phyloP scores from a whole-genome alignment of 2,888 invertebrate species.

The Nesidiocoris tenuis region DNA sequence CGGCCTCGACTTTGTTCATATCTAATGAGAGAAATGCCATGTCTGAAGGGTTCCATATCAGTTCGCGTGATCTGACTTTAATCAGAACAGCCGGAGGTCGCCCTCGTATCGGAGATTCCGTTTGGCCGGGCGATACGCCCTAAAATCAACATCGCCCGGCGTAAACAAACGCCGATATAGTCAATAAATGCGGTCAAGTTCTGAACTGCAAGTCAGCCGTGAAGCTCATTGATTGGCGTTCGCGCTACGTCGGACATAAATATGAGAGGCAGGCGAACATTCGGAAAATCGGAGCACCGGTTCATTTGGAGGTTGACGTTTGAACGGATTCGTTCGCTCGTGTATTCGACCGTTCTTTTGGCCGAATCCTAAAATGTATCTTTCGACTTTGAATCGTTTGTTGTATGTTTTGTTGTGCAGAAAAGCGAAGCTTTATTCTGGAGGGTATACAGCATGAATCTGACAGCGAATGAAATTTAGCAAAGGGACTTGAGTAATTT shows the following conservation, averaged over 20 bases:
- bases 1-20: neutral
- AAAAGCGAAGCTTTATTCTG: too few relatives aligned
- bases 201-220: neutral
- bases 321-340: neutral
- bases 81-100: neutral
- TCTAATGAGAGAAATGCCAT: neutral
- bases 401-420: too few relatives aligned
- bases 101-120: neutral
- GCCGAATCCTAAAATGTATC: too few relatives aligned
- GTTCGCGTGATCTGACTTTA: neutral
- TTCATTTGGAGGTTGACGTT: neutral
- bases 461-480: too few relatives aligned
- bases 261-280: neutral
- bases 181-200: neutral
- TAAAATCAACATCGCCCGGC: neutral
- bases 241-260: neutral
- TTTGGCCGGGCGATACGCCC: neutral
- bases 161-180: neutral
- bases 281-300: neutral
- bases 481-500: too few relatives aligned
- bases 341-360: too few relatives aligned
- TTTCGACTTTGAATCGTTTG: too few relatives aligned
- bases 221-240: neutral
- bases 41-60: neutral
- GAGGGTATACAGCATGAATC: too few relatives aligned